A percentile compares a stretch with the other conserved stretches of the same genome.
Evolutionary conservation across 2,113 vertebrate species (phyloP).

Genomic region (Physeter macrocephalus): DNA sequence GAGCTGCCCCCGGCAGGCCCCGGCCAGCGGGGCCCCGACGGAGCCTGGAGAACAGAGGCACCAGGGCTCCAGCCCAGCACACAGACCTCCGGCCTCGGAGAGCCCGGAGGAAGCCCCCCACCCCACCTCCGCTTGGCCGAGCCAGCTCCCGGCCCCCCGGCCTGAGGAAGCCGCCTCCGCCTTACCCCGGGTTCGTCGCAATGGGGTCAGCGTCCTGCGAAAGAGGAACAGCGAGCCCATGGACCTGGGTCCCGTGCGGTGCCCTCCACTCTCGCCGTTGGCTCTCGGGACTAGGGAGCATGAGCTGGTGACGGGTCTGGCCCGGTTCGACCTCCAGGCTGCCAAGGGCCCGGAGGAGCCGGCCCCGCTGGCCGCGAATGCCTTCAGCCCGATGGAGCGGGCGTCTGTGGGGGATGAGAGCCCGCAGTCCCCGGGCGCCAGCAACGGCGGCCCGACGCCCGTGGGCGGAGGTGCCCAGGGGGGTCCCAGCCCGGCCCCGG

Average conservation of each 20-base stretch:
- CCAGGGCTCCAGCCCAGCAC: constrained; percentile 69
- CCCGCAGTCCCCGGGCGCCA: constrained; percentile 65
- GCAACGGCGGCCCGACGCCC: constrained; percentile 43
- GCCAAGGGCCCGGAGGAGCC: constrained; percentile 77
- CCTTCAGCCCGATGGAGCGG: constrained; percentile 73
- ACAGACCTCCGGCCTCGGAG: constrained; percentile 57
- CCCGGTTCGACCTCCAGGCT: constrained; percentile 83
- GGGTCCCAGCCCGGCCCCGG: constrained; percentile 46
- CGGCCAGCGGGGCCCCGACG: constrained; percentile 79
- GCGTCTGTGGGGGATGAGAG: constrained; percentile 70
- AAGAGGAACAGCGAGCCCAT: constrained; percentile 58
- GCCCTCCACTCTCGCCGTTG: constrained; percentile 77
- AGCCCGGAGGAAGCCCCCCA: background rate
- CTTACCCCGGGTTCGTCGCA: background rate
- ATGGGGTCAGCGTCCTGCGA: constrained; percentile 17
- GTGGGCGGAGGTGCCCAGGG: constrained; percentile 66
- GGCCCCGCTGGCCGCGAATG: constrained; percentile 73
- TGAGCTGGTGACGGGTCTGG: constrained; percentile 85
- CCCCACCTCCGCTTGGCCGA: constrained; percentile 26
- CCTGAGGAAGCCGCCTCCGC: rapidly evolving
- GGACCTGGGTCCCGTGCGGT: constrained; percentile 36
- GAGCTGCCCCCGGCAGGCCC: constrained; percentile 77
- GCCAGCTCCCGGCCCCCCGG: background rate
- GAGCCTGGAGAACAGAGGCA: constrained; percentile 79
- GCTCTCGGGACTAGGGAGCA: constrained; percentile 85